phyloP scores from a whole-genome alignment of 2,888 invertebrate species.

The Epiblema foenella region DNA sequence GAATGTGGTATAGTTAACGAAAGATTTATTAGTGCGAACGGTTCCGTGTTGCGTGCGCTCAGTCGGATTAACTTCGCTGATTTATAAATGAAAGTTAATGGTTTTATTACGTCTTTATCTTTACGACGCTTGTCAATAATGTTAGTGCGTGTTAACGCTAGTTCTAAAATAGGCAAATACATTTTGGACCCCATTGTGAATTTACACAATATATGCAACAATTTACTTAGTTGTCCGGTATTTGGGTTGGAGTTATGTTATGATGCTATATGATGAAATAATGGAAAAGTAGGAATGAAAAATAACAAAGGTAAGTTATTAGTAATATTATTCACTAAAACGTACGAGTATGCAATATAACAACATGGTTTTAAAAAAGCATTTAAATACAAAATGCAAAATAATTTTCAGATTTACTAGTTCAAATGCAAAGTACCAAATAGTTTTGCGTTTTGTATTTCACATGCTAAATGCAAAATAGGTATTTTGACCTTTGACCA shows the following conservation, averaged over 20 bases:
- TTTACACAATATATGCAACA: constrained; percentile 17
- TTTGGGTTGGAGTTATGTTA: neutral
- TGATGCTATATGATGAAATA: constrained; percentile 11
- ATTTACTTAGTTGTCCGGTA: no score
- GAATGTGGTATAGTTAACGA: constrained; percentile 69
- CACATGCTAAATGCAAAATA: no score
- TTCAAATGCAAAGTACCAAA: no score
- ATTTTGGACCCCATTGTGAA: constrained; percentile 26
- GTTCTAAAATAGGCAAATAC: constrained; percentile 10
- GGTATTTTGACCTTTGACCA: no score
- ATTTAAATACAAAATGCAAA: no score
- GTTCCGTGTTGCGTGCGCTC: constrained; percentile 53
- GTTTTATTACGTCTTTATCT: constrained; percentile 63
- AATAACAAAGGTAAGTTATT: no score
- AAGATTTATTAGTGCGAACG: constrained; percentile 64
- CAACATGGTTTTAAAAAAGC: no score
- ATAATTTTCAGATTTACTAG: no score
- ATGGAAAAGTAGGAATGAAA: neutral
- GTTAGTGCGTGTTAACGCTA: constrained; percentile 28
- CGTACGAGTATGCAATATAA: no score
- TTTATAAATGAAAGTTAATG: constrained; percentile 64
- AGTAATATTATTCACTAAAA: no score
- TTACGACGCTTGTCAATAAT: constrained; percentile 51
- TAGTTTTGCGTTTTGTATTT: no score
- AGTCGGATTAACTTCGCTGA: constrained; percentile 55